These are phyloP conservation scores for Nesogale talazaci DNA, from an alignment of 2,113 vertebrate species.

Conservation along the genomic window DNA sequence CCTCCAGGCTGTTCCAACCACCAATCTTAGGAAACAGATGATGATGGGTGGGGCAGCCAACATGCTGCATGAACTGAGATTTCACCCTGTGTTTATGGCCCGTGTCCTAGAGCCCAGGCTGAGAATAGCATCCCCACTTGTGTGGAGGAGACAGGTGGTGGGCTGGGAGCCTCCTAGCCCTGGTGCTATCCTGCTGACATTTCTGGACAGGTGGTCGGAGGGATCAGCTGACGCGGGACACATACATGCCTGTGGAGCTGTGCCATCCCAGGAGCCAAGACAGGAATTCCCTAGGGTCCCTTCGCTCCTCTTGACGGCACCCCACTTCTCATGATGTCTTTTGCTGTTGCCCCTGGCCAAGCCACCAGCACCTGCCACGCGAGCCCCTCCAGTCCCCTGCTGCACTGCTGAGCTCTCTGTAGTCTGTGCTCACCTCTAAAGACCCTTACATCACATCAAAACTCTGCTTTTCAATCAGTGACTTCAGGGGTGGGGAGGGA, in stretches of 20 bases:
- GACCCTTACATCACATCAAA: too few relatives aligned
- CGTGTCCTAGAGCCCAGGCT: background rate
- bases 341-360: background rate
- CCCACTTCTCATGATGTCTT: background rate
- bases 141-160: conserved; percentile 23
- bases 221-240: background rate
- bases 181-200: background rate
- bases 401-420: too few relatives aligned
- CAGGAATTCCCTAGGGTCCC: background rate
- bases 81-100: background rate
- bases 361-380: background rate
- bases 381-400: background rate
- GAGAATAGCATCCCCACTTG: conserved; percentile 65
- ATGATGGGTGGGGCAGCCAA: background rate
- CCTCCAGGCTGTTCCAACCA: background rate
- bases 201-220: conserved; percentile 29
- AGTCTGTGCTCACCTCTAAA: too few relatives aligned
- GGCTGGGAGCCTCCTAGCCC: background rate
- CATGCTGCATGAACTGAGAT: background rate
- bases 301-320: background rate
- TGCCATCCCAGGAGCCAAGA: background rate
- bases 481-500: too few relatives aligned
- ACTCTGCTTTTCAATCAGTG: too few relatives aligned
- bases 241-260: background rate
- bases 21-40: conserved; percentile 43